Base-by-base conservation (phyloP, 2,113 vertebrate species). In the Albula glossodonta region DNA sequence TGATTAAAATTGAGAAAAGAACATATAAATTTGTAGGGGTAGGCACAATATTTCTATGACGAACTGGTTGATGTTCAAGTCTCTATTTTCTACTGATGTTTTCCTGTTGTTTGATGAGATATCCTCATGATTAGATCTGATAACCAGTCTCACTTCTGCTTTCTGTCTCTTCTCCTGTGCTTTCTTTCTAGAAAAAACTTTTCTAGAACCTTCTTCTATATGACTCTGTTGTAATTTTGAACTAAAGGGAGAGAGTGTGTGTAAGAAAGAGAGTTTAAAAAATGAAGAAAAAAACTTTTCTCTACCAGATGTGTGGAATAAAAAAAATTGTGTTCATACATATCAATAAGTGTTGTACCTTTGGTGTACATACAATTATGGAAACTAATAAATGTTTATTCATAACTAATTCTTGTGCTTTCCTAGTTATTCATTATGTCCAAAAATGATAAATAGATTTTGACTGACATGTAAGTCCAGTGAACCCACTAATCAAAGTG, bases 311-410 rank as follows among this genome's bases (percentile, higher is more conserved):
- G 89, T 91, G 92, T 94, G 91, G 88, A 94, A 95, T 92, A 93
- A 93, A 66, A 93, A 90, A 84, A 91, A 90, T 1, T 1, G 31
- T 95, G 93, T 95, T 96, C 93, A 92, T 94, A 95, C 96, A 96
- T 97, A 97, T 98, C 96, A 97, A 93, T 96, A 97, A 96, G 91
- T 97, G 96, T 97, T 97, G 96, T 97, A 97, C 96, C 96, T 96
- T 96, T 96, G 95, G 93, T 98, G 97, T 98, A 98, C 94, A 98
- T 97, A 98, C 96, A 94, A 92, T 93, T 95, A 95, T 90, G 86
- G 87, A 94, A 94, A 96, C 95, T 96, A 99, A 99, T 99, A 99
- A 99, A 99, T 96, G 96, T 97, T 95, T 90, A 96, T 97, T 97
- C 95, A 95, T 97, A 96, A 97, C 96, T 96, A 96, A 95, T 87